Evolutionary conservation across 2,113 vertebrate genomes (phyloP).

Genomic region (Holacanthus passer): DNA sequence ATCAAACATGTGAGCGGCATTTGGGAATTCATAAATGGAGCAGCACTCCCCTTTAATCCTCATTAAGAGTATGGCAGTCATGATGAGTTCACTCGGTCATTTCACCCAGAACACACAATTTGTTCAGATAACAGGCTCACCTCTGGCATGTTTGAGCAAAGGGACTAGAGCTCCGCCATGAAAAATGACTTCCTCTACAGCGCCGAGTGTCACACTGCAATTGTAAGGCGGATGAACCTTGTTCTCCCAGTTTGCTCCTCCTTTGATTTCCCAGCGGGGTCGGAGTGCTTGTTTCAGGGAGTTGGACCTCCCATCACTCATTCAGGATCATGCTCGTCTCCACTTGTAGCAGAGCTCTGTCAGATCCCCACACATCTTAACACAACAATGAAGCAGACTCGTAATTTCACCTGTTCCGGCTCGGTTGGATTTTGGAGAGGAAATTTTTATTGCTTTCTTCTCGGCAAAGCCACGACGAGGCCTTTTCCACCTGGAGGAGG

Average conservation of each 20-base stretch:
- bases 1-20: conserved; percentile 22
- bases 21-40: conserved; percentile 43
- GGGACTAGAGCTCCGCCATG: conserved; percentile 23
- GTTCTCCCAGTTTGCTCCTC: conserved; percentile 57
- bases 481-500: background rate
- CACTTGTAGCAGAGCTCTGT: conserved; percentile 7
- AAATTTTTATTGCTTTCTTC: conserved; percentile 30
- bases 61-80: conserved; percentile 39
- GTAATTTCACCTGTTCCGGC: conserved; percentile 1
- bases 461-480: background rate
- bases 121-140: conserved; percentile 31
- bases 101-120: conserved; percentile 26
- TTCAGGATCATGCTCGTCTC: conserved; percentile 37
- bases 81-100: conserved; percentile 32
- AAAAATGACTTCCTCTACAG: conserved; percentile 71
- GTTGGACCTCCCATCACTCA: conserved; percentile 65
- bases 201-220: conserved; percentile 60
- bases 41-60: conserved; percentile 47
- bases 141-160: conserved; percentile 9
- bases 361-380: conserved; percentile 46
- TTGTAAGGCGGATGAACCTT: conserved; percentile 62
- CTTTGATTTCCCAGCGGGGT: conserved; percentile 83
- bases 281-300: conserved; percentile 54
- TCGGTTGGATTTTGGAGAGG: conserved; percentile 27
- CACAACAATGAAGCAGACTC: conserved; percentile 37